phyloP scores from a whole-genome alignment of 2,888 invertebrate genomes.

The Amorpha juglandis region DNA sequence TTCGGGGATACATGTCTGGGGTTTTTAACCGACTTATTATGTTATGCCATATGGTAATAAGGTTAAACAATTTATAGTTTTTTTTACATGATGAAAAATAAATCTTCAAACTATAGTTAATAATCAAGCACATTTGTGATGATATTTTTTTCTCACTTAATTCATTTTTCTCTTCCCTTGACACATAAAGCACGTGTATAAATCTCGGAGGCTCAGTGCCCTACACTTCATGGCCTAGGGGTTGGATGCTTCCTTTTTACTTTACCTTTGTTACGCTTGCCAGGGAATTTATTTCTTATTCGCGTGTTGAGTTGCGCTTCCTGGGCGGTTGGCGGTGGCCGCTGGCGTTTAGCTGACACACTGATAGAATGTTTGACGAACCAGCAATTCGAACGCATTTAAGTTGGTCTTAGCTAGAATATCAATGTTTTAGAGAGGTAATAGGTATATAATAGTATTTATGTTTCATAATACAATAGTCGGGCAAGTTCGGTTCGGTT shows the following conservation, averaged over 20 bases:
- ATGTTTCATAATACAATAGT: no score
- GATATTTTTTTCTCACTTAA: slow-evolving; percentile 40
- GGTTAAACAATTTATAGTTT: no score
- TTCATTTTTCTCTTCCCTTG: slow-evolving; percentile 58
- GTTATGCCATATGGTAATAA: no score
- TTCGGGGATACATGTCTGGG: no score
- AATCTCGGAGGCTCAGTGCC: slow-evolving; percentile 56
- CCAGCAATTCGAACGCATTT: not conserved
- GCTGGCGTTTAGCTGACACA: slow-evolving; percentile 48
- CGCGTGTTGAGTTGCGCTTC: slow-evolving; percentile 81
- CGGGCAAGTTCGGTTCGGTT: no score
- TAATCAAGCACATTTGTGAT: slow-evolving; percentile 23
- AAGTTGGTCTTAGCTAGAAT: no score
- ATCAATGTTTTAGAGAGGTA: no score
- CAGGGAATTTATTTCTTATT: slow-evolving; percentile 82
- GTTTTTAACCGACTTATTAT: no score
- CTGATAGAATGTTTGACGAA: slow-evolving; percentile 1
- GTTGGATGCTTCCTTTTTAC: slow-evolving; percentile 76
- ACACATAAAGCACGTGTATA: slow-evolving; percentile 68
- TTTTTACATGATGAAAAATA: no score
- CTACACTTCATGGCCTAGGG: slow-evolving; percentile 59
- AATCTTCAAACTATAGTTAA: not conserved
- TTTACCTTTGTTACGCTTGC: slow-evolving; percentile 84
- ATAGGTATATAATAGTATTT: no score
- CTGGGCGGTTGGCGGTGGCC: slow-evolving; percentile 80